Evolutionary conservation across 2,113 vertebrate genomes (phyloP), one percentile per base, ranked within the genome.

Genomic region (Ammodytes dubius): DNA sequence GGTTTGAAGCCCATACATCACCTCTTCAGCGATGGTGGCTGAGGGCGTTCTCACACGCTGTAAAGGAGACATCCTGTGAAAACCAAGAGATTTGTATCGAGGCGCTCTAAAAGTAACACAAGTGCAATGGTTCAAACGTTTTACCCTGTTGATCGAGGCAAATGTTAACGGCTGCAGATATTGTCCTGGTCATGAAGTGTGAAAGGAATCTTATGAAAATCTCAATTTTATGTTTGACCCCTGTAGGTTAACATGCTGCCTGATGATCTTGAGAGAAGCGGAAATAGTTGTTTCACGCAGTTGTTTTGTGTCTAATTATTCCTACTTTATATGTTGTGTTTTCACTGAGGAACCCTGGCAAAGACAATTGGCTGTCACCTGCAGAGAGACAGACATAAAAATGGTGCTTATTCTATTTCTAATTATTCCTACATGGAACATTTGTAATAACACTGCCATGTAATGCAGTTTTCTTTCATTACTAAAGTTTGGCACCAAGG

Each of bases 401-500:
- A 65, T 84, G 87, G 70, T 86, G 90, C 88, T 90, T 91, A 92
- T 90, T 92, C 85, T 90, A 87, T 87, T 93, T 89, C 79, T 92
- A 92, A 93, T 93, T 93, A 93, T 87, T 90, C 92, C 92, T 93
- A 61, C 82, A 89, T 87, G 92, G 89, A 92, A 92, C 89, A 93
- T 92, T 93, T 91, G 80, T 71, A 91, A 84, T 85, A 78, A 91
- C 87, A 87, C 86, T 88, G 92, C 90, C 82, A 79, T 88, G 87
- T 91, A 91, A 91, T 88, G 89, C 86, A 85, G 52, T 91, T 91
- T 90, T 27, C 27, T 75, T 87, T 93, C 90, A 91, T 92, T 92
- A 92, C 79, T 81, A 87, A 91, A 92, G 88, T 92, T 93, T 91
- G 85, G 80, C 77, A 85, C 87, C 74, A 73, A 87, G 86, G 85